Conservation (phyloP, 2,797 vertebrate species). For the Xenops minutus region DNA sequence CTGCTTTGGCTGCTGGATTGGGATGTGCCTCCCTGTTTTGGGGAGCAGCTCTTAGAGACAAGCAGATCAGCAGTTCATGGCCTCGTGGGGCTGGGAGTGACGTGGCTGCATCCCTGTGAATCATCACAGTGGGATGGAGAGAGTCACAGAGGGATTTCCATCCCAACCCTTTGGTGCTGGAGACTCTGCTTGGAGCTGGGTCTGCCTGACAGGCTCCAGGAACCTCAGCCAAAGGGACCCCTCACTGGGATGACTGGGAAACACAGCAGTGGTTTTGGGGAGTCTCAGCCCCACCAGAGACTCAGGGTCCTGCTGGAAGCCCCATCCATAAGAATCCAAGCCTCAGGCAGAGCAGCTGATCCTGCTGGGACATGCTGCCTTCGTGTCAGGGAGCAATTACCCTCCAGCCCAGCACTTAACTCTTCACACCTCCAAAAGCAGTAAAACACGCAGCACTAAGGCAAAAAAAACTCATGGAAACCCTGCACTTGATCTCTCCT, state of each 20-base stretch:
- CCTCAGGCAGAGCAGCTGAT: neutral
- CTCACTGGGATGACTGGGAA: rapidly evolving
- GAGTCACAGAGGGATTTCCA: rapidly evolving
- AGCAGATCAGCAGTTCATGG: rapidly evolving
- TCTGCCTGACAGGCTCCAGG: rapidly evolving
- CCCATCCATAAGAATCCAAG: neutral
- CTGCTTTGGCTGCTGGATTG: rapidly evolving
- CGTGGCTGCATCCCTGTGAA: rapidly evolving
- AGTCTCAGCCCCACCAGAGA: rapidly evolving
- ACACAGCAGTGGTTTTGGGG: rapidly evolving
- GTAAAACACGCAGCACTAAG: neutral
- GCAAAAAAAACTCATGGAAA: rapidly evolving
- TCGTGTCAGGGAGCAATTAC: neutral
- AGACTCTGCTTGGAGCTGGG: rapidly evolving
- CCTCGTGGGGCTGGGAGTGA: rapidly evolving
- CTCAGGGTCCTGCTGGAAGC: neutral
- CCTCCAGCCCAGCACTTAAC: neutral
- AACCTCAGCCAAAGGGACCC: neutral
- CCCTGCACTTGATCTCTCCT: rapidly evolving
- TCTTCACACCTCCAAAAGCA: neutral
- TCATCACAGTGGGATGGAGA: neutral
- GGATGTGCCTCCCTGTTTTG: rapidly evolving
- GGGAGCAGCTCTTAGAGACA: neutral
- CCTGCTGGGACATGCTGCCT: slow-evolving; percentile 13
- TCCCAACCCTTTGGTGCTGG: neutral